These are phyloP conservation scores for Yoshiicerus persimilis DNA, from an alignment of 1,140 invertebrate species.

Conservation along the genomic window DNA sequence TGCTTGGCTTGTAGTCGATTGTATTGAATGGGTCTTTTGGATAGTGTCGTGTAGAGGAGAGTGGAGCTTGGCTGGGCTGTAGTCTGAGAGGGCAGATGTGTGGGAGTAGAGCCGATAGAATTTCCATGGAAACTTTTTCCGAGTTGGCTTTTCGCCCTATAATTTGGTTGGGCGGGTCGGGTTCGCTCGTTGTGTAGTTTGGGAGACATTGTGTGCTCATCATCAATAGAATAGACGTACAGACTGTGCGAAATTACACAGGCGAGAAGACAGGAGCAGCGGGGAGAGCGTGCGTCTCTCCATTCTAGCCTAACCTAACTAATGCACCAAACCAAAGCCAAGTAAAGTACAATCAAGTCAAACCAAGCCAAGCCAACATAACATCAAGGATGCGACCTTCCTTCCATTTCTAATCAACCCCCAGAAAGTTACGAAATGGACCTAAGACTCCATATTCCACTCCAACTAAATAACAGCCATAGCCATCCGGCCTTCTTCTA, in stretches of 20 bases:
- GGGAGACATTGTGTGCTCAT: constrained; percentile 36
- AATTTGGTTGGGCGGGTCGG: constrained; percentile 49
- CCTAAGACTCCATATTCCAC: constrained; percentile 14
- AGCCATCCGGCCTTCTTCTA: not conserved
- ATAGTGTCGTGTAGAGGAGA: not conserved
- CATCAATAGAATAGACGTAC: constrained; percentile 25
- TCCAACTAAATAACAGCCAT: too few relatives aligned
- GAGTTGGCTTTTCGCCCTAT: constrained; percentile 49
- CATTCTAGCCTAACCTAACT: not conserved
- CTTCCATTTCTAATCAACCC: constrained; percentile 29
- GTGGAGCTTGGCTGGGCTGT: not conserved
- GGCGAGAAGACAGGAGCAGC: constrained; percentile 10
- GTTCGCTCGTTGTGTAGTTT: constrained; percentile 36
- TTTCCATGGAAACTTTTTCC: constrained; percentile 50
- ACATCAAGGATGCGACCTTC: constrained; percentile 32
- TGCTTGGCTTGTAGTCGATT: not conserved
- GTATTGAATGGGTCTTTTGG: constrained; percentile 16
- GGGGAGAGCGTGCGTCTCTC: constrained; percentile 14
- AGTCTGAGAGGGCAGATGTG: constrained; percentile 36
- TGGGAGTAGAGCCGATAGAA: constrained; percentile 47
- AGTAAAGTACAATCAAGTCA: constrained; percentile 1
- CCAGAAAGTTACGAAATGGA: constrained; percentile 25
- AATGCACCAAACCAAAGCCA: not conserved
- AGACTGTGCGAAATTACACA: constrained; percentile 25
- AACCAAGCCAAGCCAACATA: not conserved